Conservation (phyloP, 2,797 vertebrate species). For the Podarcis siculus region DNA sequence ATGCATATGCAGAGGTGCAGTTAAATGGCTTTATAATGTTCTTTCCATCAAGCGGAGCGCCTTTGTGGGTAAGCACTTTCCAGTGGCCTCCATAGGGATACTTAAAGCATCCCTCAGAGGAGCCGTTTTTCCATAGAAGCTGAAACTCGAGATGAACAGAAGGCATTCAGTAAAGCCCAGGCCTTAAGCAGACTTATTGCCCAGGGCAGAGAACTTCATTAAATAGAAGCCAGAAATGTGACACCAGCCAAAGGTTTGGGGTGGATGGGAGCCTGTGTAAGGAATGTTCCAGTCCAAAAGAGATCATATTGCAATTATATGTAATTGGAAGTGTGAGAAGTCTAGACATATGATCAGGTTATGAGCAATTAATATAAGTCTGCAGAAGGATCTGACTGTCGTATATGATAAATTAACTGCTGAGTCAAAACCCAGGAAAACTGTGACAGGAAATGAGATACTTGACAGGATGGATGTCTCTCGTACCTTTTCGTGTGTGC, state of each 20-base stretch:
- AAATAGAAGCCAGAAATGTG: slow-evolving; percentile 33
- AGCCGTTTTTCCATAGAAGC: background rate
- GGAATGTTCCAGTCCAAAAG: background rate
- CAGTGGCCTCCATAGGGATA: background rate
- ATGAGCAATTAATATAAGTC: slow-evolving; percentile 2
- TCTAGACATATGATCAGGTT: slow-evolving; percentile 1
- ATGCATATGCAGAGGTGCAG: too few species aligned
- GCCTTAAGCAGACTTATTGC: background rate
- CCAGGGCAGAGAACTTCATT: slow-evolving; percentile 3
- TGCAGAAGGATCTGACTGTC: background rate
- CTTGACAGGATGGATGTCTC: background rate
- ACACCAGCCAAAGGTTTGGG: background rate
- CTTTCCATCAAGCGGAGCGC: background rate
- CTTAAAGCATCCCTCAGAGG: background rate
- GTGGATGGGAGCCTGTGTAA: background rate
- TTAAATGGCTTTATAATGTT: background rate
- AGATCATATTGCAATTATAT: slow-evolving; percentile 29
- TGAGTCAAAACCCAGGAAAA: slow-evolving; percentile 3
- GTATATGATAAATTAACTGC: slow-evolving; percentile 5
- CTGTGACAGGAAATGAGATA: background rate
- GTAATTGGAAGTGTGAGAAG: slow-evolving; percentile 26
- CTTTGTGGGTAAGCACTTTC: background rate
- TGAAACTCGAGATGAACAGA: slow-evolving; percentile 11
- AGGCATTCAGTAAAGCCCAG: slow-evolving; percentile 6
- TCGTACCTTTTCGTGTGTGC: background rate